Evolutionary conservation across 2,888 invertebrate genomes (phyloP).

Genomic region (Aphodius granarius): DNA sequence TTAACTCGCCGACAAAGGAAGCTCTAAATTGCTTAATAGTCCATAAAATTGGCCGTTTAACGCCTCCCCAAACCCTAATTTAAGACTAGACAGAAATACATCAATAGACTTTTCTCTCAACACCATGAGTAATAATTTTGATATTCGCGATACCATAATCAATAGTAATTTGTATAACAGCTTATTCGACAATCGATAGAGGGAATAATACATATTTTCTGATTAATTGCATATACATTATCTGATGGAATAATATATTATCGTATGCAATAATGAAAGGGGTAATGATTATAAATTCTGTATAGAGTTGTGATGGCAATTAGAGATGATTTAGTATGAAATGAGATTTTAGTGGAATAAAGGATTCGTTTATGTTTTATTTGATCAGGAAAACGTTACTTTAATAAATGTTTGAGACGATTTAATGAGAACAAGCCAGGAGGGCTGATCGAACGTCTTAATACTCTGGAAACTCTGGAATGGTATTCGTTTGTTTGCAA

Average conservation of each 20-base stretch:
- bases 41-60: neutral
- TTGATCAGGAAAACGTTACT: neutral
- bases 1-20: neutral
- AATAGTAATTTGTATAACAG: neutral
- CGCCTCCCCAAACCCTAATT: neutral
- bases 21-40: neutral
- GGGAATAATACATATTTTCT: neutral
- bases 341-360: neutral
- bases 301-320: neutral
- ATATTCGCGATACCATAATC: neutral
- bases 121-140: neutral
- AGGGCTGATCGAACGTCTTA: neutral
- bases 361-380: neutral
- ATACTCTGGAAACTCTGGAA: neutral
- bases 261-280: no score
- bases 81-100: neutral
- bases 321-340: neutral
- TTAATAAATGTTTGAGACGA: neutral
- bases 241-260: neutral
- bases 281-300: neutral
- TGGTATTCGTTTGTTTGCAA: neutral
- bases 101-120: neutral
- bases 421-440: neutral
- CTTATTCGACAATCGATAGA: neutral
- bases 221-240: neutral